Percentiles rank a stretch among this genome's conserved stretches.
Conservation (phyloP, 2,888 invertebrate genomes). For the Pyrocoelia pectoralis region DNA sequence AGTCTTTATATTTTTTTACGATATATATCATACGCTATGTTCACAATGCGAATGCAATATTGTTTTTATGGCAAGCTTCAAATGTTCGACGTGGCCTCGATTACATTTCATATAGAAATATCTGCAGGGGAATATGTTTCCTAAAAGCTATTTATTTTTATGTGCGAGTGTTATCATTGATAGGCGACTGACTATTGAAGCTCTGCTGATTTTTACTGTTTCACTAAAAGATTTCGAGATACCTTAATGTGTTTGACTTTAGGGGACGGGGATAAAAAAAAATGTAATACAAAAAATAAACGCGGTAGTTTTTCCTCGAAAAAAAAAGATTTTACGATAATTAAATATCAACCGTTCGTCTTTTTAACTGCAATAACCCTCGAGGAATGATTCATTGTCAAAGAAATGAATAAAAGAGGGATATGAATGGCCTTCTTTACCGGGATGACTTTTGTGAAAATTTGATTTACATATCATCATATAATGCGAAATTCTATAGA, state of each 20-base stretch:
- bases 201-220: slow-evolving; percentile 54
- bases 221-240: slow-evolving; percentile 46
- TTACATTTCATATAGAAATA: slow-evolving; percentile 53
- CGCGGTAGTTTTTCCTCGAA: background rate
- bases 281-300: background rate
- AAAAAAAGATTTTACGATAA: background rate
- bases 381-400: slow-evolving; percentile 50
- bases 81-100: slow-evolving; percentile 51
- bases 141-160: slow-evolving; percentile 61
- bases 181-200: slow-evolving; percentile 52
- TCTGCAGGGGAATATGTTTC: slow-evolving; percentile 43
- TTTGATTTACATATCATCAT: slow-evolving; percentile 54
- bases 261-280: slow-evolving; percentile 27
- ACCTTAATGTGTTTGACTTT: slow-evolving; percentile 44
- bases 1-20: slow-evolving; percentile 58
- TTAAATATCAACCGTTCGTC: background rate
- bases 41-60: slow-evolving; percentile 59
- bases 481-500: slow-evolving; percentile 31
- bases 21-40: slow-evolving; percentile 58
- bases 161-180: slow-evolving; percentile 61
- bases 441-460: slow-evolving; percentile 48
- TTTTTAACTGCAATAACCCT: slow-evolving; percentile 28
- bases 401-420: slow-evolving; percentile 46
- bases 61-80: slow-evolving; percentile 57
- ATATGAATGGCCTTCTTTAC: slow-evolving; percentile 50